These are phyloP conservation scores for Scaptomyza polygonia DNA, from an alignment of 2,888 invertebrate genomes.

Conservation along the genomic window DNA sequence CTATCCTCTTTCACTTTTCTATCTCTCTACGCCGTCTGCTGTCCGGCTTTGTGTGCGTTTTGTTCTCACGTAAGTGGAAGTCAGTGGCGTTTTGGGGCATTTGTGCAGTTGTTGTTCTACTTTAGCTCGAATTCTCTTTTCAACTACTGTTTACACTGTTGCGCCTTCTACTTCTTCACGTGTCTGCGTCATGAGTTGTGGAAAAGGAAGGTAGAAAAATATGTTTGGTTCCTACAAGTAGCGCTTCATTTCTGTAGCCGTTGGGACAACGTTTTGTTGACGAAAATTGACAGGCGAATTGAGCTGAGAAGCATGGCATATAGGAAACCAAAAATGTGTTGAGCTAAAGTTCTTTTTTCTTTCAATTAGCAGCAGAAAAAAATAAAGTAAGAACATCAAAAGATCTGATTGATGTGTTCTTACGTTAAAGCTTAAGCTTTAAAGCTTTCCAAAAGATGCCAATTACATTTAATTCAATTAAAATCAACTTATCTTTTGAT, in stretches of 20 bases:
- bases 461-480: constrained; percentile 38
- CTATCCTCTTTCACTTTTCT: no score
- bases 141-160: constrained; percentile 68
- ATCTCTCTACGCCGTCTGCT: constrained; percentile 3
- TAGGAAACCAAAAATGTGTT: background rate
- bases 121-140: constrained; percentile 59
- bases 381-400: background rate
- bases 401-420: background rate
- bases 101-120: constrained; percentile 36
- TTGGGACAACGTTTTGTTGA: constrained; percentile 36
- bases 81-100: constrained; percentile 42
- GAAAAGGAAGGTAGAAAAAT: background rate
- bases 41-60: constrained; percentile 42
- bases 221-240: constrained; percentile 57
- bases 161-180: constrained; percentile 48
- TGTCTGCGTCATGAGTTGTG: background rate
- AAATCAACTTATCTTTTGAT: constrained; percentile 21
- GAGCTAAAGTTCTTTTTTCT: no score
- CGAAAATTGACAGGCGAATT: constrained; percentile 28
- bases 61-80: constrained; percentile 50
- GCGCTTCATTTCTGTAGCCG: constrained; percentile 56
- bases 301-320: background rate
- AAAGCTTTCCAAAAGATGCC: background rate
- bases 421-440: background rate
- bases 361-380: no score